Conservation (phyloP, 2,113 vertebrate species). For the Cardinalis cardinalis region DNA sequence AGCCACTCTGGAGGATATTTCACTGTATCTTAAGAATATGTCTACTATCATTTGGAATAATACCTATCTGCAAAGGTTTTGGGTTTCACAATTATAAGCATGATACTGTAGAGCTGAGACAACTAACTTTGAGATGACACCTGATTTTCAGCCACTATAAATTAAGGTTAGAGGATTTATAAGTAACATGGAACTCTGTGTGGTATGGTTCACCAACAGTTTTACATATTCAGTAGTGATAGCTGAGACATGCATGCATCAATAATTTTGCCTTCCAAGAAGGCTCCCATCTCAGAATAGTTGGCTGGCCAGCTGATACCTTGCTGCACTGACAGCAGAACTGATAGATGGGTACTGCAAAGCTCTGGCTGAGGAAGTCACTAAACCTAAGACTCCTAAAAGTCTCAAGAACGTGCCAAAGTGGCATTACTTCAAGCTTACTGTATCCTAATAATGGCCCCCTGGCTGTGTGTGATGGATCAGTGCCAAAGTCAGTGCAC, state of each 20-base stretch:
- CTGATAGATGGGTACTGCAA: not conserved
- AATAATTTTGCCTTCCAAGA: not conserved
- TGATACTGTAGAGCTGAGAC: not conserved
- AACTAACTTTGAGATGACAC: not conserved
- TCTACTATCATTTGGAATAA: not conserved
- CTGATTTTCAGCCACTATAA: not conserved
- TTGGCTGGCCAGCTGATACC: not conserved
- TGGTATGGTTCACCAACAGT: not conserved
- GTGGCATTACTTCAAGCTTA: not conserved
- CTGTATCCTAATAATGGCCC: not conserved
- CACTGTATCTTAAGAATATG: not conserved
- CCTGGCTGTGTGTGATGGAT: not conserved
- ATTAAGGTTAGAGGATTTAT: not conserved
- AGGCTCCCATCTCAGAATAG: not conserved
- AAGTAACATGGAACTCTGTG: not conserved
- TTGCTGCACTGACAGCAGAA: not conserved
- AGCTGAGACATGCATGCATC: not conserved
- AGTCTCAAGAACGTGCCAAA: rapidly evolving
- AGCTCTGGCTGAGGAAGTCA: not conserved
- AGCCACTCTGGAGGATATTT: not conserved
- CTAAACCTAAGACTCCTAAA: not conserved
- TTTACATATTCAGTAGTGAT: not conserved
- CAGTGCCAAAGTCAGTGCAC: not conserved
- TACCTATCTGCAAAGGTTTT: not conserved
- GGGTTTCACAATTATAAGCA: not conserved